phyloP scores from a whole-genome alignment of 2,888 invertebrate species.

The Tanaodytes sp. region DNA sequence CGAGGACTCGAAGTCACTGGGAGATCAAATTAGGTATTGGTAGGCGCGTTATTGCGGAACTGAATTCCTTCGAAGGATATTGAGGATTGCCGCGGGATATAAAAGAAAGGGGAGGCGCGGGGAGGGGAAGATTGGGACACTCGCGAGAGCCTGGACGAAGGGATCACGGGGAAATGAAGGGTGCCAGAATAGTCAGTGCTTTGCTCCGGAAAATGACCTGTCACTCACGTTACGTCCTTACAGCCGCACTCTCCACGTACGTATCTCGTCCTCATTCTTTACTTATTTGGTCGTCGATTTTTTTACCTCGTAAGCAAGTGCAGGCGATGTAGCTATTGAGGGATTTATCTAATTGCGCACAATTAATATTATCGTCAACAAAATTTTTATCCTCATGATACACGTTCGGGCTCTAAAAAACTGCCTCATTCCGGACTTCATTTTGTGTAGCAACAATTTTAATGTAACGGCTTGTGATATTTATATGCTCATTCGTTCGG shows the following conservation, averaged over 20 bases:
- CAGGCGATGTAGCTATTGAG: slow-evolving; percentile 23
- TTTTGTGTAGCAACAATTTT: no score
- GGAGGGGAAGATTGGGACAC: slow-evolving; percentile 48
- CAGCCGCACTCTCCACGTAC: slow-evolving; percentile 54
- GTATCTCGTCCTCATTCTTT: slow-evolving; percentile 50
- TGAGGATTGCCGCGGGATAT: slow-evolving; percentile 59
- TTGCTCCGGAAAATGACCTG: slow-evolving; percentile 72
- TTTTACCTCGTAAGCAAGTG: slow-evolving; percentile 30
- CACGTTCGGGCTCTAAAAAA: no score
- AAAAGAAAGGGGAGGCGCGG: slow-evolving; percentile 27
- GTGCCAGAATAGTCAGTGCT: slow-evolving; percentile 62
- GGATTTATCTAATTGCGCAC: slow-evolving; percentile 30
- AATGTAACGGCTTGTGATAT: no score
- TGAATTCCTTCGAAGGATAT: slow-evolving; percentile 63
- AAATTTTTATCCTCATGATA: no score
- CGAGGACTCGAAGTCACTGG: slow-evolving; percentile 42
- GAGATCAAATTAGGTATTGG: slow-evolving; percentile 66
- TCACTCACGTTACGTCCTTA: slow-evolving; percentile 69
- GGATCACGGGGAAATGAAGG: slow-evolving; percentile 38
- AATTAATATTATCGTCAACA: no score
- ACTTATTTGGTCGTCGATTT: slow-evolving; percentile 40
- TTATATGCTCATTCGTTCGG: no score
- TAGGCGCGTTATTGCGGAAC: slow-evolving; percentile 63
- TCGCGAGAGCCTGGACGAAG: slow-evolving; percentile 41
- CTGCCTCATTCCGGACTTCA: no score